phyloP scores from a whole-genome alignment of 2,888 invertebrate genomes.

The Timema cristinae region DNA sequence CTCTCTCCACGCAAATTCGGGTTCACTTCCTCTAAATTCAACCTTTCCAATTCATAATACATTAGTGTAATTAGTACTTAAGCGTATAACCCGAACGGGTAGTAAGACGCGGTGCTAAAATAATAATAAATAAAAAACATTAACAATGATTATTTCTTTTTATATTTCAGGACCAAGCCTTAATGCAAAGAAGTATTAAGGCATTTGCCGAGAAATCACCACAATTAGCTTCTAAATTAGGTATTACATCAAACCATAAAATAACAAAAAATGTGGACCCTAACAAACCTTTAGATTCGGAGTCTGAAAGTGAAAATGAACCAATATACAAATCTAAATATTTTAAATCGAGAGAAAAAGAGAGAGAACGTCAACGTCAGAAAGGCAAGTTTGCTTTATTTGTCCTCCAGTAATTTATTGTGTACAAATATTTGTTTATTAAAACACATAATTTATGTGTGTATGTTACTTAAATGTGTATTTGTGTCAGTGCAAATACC shows the following conservation, averaged over 20 bases:
- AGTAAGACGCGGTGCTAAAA: too few relatives aligned
- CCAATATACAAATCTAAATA: slow-evolving; percentile 50
- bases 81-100: too few relatives aligned
- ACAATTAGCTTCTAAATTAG: slow-evolving; percentile 55
- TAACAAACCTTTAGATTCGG: slow-evolving; percentile 41
- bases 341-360: slow-evolving; percentile 48
- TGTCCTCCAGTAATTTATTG: not conserved
- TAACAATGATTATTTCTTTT: not conserved
- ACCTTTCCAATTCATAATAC: too few relatives aligned
- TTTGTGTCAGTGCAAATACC: too few relatives aligned
- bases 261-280: slow-evolving; percentile 26
- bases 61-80: too few relatives aligned
- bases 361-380: slow-evolving; percentile 46
- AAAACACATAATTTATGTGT: too few relatives aligned
- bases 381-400: slow-evolving; percentile 37
- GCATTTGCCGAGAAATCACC: slow-evolving; percentile 61
- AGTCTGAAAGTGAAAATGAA: slow-evolving; percentile 54
- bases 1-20: too few relatives aligned
- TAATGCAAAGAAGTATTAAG: slow-evolving; percentile 61
- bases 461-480: too few relatives aligned
- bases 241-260: slow-evolving; percentile 44
- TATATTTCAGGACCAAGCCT: slow-evolving; percentile 50
- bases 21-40: too few relatives aligned
- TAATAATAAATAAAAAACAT: too few relatives aligned
- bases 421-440: not conserved